These are phyloP conservation scores for Esox masquinongy DNA, from an alignment of 2,797 vertebrate species.

Conservation along the genomic window DNA sequence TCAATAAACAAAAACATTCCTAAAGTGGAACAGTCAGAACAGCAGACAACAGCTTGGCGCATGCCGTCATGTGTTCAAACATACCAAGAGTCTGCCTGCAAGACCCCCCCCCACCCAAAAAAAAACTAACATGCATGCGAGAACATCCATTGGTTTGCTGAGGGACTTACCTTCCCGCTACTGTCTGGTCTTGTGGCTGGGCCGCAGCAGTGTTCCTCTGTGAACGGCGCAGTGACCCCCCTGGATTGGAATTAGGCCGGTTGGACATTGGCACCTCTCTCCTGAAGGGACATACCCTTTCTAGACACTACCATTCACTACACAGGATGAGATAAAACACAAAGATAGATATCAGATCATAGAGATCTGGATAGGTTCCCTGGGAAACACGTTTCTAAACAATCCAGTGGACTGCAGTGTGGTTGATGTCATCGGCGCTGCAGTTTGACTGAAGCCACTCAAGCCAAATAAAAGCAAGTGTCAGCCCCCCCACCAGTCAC, in stretches of 20 bases:
- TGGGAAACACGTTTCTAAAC: background rate
- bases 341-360: conserved; percentile 21
- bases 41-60: background rate
- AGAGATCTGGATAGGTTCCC: conserved; percentile 2
- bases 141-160: background rate
- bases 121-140: conserved; percentile 8
- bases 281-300: conserved; percentile 99
- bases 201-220: conserved; percentile 99
- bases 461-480: too few relatives aligned
- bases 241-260: conserved; percentile 99
- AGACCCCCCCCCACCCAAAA: conserved; percentile 12
- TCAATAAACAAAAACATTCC: too few relatives aligned
- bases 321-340: conserved; percentile 34
- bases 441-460: background rate
- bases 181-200: conserved; percentile 97
- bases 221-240: conserved; percentile 99
- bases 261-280: conserved; percentile 99
- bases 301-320: conserved; percentile 99
- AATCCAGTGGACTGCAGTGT: background rate
- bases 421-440: background rate
- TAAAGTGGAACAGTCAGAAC: background rate
- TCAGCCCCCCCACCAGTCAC: too few relatives aligned
- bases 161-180: conserved; percentile 89
- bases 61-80: background rate
- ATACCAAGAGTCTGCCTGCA: background rate